Base-by-base conservation (phyloP, 2,113 vertebrate genomes). In the Azemiops feae region DNA sequence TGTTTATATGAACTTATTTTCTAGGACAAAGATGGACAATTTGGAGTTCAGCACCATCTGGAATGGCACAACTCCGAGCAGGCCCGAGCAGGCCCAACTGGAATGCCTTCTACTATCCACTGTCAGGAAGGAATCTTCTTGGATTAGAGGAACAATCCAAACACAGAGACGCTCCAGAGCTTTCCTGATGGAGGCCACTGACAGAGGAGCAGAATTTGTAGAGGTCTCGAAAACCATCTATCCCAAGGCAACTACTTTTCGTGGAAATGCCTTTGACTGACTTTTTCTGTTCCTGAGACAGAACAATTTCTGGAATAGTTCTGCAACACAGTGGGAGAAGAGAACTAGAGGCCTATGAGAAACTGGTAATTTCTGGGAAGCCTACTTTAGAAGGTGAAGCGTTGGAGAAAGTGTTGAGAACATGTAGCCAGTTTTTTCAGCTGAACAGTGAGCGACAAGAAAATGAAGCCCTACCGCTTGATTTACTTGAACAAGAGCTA, bases 1-100 rank as follows among this genome's bases (percentile, higher is more conserved):
- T 95, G 94, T 91, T 95, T 96, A 95, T 64, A 95, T 93, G 93
- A 91, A 93, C 95, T 89, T 89, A 91, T 97, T 97, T 81, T 81
- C 74, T 22, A 43, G 74, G 74, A 22, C 18, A 81, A 81, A 81
- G 74, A 81, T 20, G n/a, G 34, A 39, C 2, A 81, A 81, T 81
- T 81, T 81, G 74, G 18, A 81, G 3, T 43, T 43, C 34, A 81
- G 74, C 74, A 43, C 43, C 74, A 81, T 81, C 34, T 81, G 74
- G 74, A 81, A 22, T 81, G 74, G 18, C 7, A 43, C 74, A 43
- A 81, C 7, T 43, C 74, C 18, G 18, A 81, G 34, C 74, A 81
- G 74, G 18, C 34, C 74, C 18, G 18, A 81, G 34, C 74, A 81
- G 74, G 18, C 34, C 74, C 18, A 43, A 81, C 34, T 10, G 8